A percentile compares a stretch with the other conserved stretches of the same genome.
Conservation (phyloP, 2,797 vertebrate species). For the Helarctos malayanus region DNA sequence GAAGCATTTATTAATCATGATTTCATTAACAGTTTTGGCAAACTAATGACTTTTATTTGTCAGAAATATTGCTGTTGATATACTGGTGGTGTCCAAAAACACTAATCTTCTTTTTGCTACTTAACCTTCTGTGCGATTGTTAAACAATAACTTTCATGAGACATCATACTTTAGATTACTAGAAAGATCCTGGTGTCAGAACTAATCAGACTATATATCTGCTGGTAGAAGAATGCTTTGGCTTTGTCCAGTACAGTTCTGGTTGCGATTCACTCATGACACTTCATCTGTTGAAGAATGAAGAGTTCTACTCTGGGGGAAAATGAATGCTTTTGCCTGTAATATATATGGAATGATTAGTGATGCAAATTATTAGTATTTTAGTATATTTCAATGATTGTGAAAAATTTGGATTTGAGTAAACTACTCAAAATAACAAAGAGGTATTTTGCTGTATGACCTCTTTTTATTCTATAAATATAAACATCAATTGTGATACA, state of each 20-base stretch:
- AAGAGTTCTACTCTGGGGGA: constrained; percentile 4
- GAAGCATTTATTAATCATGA: constrained; percentile 90
- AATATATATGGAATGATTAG: constrained; percentile 64
- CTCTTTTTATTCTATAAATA: neutral
- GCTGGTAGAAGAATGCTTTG: neutral
- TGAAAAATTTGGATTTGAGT: neutral
- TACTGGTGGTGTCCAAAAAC: constrained; percentile 83
- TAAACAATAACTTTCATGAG: constrained; percentile 74
- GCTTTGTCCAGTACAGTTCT: constrained; percentile 32
- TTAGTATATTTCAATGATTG: neutral
- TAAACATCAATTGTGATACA: neutral
- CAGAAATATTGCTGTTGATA: constrained; percentile 87
- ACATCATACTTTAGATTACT: constrained; percentile 51
- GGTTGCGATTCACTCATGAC: constrained; percentile 31
- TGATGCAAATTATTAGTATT: constrained; percentile 39
- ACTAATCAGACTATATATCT: constrained; percentile 57
- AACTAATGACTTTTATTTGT: constrained; percentile 88
- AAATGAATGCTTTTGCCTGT: constrained; percentile 44
- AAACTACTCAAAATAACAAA: neutral
- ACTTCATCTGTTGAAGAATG: constrained; percentile 42
- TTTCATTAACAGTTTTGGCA: constrained; percentile 88
- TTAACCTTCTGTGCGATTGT: constrained; percentile 84
- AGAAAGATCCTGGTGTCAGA: constrained; percentile 64
- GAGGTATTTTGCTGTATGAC: neutral
- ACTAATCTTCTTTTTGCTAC: constrained; percentile 81